Evolutionary conservation across 2,888 invertebrate species (phyloP).

Genomic region (Argyresthia albistria): DNA sequence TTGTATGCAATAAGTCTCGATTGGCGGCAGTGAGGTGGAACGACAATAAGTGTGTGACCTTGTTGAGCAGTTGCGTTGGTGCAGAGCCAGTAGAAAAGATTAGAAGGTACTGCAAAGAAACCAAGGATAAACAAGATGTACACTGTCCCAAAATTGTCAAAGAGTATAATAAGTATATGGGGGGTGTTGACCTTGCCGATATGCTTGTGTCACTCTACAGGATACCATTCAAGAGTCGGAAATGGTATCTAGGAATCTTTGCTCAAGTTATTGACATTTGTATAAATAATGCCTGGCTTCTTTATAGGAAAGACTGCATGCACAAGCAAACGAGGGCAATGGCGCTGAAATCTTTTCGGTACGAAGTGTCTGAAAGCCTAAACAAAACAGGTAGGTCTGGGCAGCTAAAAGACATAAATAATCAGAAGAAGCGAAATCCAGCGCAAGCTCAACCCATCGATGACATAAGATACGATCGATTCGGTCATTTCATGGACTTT

Average conservation of each 20-base stretch:
- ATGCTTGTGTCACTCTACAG: conserved; percentile 3
- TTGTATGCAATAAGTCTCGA: neutral
- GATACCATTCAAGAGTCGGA: conserved; percentile 9
- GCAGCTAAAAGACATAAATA: neutral
- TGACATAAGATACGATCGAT: neutral
- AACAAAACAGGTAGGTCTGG: neutral
- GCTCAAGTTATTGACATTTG: conserved; percentile 4
- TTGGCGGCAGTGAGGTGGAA: conserved; percentile 10
- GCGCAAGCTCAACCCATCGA: neutral
- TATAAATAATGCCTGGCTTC: conserved; percentile 1
- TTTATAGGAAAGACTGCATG: neutral
- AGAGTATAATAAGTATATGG: conserved; percentile 19
- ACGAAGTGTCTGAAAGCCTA: neutral
- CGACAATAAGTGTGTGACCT: conserved; percentile 15
- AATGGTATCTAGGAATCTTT: conserved; percentile 16
- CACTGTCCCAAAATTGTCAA: conserved; percentile 13
- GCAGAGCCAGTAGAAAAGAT: conserved; percentile 11
- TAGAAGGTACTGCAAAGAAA: conserved; percentile 12
- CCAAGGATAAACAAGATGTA: conserved; percentile 11
- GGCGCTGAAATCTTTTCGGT: neutral
- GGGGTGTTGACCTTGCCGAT: conserved; percentile 16
- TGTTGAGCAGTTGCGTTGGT: conserved; percentile 14
- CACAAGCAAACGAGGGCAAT: neutral
- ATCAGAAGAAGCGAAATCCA: neutral
- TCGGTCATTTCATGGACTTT: neutral